Evolutionary conservation across 2,797 vertebrate genomes (phyloP).

Genomic region (Darevskia nairensis): DNA sequence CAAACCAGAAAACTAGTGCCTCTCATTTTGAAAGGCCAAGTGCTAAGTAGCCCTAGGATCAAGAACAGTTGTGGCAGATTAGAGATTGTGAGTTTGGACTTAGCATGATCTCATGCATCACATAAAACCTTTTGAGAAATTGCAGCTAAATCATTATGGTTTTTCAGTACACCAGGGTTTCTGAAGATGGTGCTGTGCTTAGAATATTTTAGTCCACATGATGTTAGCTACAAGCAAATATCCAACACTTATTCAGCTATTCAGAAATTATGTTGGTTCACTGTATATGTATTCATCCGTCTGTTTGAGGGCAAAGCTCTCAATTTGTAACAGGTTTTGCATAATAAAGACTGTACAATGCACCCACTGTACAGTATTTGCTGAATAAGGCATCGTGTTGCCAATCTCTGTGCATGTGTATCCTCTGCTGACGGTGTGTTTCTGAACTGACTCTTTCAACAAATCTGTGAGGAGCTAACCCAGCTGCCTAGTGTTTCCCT

Average conservation of each 20-base stretch:
- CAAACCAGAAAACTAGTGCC: too few species aligned
- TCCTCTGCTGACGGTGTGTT: conserved; percentile 26
- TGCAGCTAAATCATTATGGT: neutral
- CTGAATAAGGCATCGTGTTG: conserved; percentile 14
- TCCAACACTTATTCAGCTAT: neutral
- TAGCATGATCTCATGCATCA: neutral
- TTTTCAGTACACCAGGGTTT: neutral
- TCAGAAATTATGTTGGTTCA: neutral
- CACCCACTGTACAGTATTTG: conserved; percentile 22
- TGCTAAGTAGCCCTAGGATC: neutral
- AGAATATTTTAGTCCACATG: neutral
- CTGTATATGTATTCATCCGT: neutral
- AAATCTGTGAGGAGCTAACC: neutral
- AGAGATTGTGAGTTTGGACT: neutral
- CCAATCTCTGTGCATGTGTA: neutral
- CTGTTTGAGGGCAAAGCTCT: neutral
- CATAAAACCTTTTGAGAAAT: neutral
- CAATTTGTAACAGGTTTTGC: neutral
- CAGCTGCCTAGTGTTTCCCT: neutral
- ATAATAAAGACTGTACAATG: neutral
- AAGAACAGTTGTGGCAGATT: neutral
- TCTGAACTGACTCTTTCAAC: conserved; percentile 15
- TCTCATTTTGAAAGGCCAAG: neutral
- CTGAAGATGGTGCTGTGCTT: neutral
- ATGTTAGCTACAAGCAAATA: neutral